These are phyloP conservation scores for Hemicordylus capensis DNA, from an alignment of 2,113 vertebrate species.

Conservation along the genomic window DNA sequence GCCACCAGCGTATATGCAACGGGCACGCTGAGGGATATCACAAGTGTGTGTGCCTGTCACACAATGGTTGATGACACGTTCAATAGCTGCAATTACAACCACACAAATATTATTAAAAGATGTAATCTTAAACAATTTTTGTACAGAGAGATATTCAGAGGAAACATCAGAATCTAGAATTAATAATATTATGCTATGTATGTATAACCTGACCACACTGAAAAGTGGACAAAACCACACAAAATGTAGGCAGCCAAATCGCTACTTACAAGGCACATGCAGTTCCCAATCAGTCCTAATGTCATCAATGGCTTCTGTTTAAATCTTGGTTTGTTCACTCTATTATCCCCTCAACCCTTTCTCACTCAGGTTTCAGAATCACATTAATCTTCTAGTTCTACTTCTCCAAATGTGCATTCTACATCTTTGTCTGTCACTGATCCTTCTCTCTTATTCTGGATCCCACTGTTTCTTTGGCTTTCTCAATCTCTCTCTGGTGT, in stretches of 20 bases:
- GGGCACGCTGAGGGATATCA: constrained; percentile 86
- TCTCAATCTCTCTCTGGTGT: neutral
- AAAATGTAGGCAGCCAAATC: neutral
- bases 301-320: neutral
- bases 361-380: neutral
- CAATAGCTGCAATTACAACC: constrained; percentile 57
- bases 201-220: too few relatives aligned
- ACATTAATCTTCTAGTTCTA: neutral
- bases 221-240: neutral
- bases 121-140: neutral
- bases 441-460: neutral
- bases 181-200: too few relatives aligned
- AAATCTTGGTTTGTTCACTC: neutral
- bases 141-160: neutral
- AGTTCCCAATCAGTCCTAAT: neutral
- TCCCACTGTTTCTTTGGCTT: too few relatives aligned
- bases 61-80: constrained; percentile 81
- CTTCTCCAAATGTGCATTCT: neutral
- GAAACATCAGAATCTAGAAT: neutral
- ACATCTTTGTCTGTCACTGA: neutral
- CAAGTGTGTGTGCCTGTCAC: constrained; percentile 82
- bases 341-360: neutral
- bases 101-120: neutral
- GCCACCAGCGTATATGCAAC: constrained; percentile 82
- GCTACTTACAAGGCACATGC: neutral